phyloP scores from a whole-genome alignment of 1,140 invertebrate genomes.

The Spodoptera frugiperda region DNA sequence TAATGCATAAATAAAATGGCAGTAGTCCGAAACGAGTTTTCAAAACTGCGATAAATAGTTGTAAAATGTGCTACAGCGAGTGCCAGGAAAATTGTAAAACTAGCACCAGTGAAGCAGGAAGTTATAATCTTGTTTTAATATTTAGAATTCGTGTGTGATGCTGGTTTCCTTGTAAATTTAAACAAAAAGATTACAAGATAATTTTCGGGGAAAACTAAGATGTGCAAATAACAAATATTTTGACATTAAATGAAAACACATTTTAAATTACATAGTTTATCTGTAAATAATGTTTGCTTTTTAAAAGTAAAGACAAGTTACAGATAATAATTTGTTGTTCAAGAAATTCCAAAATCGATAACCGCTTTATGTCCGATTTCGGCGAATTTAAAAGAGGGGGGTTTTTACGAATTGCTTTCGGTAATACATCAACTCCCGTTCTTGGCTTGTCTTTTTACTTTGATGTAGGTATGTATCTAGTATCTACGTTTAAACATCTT shows the following conservation, averaged over 20 bases:
- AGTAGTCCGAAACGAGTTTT: not conserved
- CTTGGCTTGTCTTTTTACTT: not conserved
- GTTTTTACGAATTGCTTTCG: too few species aligned
- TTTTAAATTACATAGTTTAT: not conserved
- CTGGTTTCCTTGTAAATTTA: not conserved
- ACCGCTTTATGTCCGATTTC: too few species aligned
- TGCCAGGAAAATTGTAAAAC: not conserved
- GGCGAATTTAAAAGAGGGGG: too few species aligned
- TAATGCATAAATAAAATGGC: conserved; percentile 14
- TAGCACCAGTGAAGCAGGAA: not conserved
- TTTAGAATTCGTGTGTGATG: not conserved
- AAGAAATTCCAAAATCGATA: too few species aligned
- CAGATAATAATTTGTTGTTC: too few species aligned
- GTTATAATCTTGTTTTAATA: conserved; percentile 7
- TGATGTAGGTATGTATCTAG: not conserved
- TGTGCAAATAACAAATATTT: conserved; percentile 19
- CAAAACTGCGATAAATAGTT: not conserved
- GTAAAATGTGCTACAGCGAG: not conserved
- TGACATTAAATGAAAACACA: not conserved
- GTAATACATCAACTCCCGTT: too few species aligned
- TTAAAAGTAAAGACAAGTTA: too few species aligned
- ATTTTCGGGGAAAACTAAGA: not conserved
- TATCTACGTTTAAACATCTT: not conserved
- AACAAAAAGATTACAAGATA: not conserved
- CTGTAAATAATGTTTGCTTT: too few species aligned